Evolutionary conservation across 2,113 vertebrate genomes (phyloP), one percentile per base, ranked within the genome.

Genomic region (Pomatorhinus ruficollis): DNA sequence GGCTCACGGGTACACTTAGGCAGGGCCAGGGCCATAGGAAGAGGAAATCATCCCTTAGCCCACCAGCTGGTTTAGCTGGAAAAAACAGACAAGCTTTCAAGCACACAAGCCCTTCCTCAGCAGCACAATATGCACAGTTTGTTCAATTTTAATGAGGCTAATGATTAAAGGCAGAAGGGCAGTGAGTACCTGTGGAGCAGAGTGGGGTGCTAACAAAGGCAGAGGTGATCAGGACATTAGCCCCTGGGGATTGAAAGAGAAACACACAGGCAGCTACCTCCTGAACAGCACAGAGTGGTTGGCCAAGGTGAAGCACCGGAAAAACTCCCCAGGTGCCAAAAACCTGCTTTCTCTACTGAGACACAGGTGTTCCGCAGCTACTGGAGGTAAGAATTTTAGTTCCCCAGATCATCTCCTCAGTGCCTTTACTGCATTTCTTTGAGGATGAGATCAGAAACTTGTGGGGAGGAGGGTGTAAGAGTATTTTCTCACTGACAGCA

Each of bases 1-100:
- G 5, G 52, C 14, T 10, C 49, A 28, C 1, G 0, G 59, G 59
- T 9, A 19, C 5, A 0, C 35, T 22, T 4, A 15, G 25, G 35
- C 37, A 11, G 25, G 76, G 50, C 63, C 59, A 31, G 24, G 27
- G 7, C 57, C 49, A 2, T 0, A 9, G 45, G 33, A 76, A 57
- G 40, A 53, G 53, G 50, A 5, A 39, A 25, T 27, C 22, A 27
- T 8, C 54, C 39, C 80, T 42, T 12, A 61, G 39, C 0, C 72
- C 22, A n/a, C 42, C 30, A 23, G 8, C 75, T 69, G 53, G 28
- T 60, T 65, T 56, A 65, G 59, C 61, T 80, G 61, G 45, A 21
- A 40, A 40, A 61, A 59, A 8, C 7, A 54, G 57, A 60, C 24
- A 17, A 37, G 78, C 63, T 83, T 93, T 50, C 70, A 80, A 90